Evolutionary conservation across 2,888 invertebrate genomes (phyloP), one percentile per base, ranked within the genome.

Genomic region (Drosophila atripex): DNA sequence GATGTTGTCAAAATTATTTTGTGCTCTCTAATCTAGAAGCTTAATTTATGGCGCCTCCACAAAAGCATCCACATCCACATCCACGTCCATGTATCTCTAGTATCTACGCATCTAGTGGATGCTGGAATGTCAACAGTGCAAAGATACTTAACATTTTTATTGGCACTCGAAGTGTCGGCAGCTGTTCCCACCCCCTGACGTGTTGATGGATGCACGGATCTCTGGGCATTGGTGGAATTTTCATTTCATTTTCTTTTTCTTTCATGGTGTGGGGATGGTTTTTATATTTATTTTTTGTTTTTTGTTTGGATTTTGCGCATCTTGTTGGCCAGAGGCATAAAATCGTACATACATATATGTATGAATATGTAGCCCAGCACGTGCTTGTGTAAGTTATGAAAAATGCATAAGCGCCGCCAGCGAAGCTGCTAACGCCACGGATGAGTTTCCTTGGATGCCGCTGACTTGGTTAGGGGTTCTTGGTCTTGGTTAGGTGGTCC

Each of bases 91-190:
- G 80, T 76, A 80, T 82, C 84, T 75, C 84, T 75, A 58, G 65
- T 74, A 35, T 65, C 47, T 56, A n/a, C 43, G 64, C 57, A 52
- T 68, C 61, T 39, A 25, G 16, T 23, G 21, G 43, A 16, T 51
- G 63, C 58, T 59, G 75, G 72, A 76, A 85, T 88, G 84, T 79
- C 86, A 77, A 84, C 78, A 82, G 73, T 79, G 80, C 78, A 75
- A 76, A 89, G 86, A 86, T 89, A 88, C 90, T 90, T 90, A 90
- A 89, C 89, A 90, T 89, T 89, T 90, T 90, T 89, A 90, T 90
- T 90, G 89, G 87, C 89, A 89, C 89, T 90, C 86, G 80, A 76
- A 78, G 80, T 60, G 76, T 54, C 68, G 66, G 78, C 82, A 80
- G 82, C 87, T 84, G 86, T 77, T 86, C 80, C 77, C 86, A 66